Evolutionary conservation across 2,888 invertebrate genomes (phyloP).

Genomic region (Hanleya hanleyi): DNA sequence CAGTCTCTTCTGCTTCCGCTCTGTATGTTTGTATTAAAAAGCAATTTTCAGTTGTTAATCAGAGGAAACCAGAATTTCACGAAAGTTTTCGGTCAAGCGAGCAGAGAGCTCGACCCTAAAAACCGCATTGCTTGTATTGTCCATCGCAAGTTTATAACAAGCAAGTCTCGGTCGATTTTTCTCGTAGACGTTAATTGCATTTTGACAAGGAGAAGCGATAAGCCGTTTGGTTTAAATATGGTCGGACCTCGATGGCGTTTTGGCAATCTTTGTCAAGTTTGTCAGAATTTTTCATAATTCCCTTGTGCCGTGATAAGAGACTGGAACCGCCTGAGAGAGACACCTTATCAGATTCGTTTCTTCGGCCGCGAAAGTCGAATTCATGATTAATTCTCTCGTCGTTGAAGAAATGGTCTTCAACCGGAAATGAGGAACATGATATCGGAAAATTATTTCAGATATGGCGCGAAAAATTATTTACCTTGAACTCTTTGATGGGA

Average conservation of each 20-base stretch:
- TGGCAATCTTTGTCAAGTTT: background rate
- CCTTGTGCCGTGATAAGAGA: background rate
- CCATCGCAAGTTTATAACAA: background rate
- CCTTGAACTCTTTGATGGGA: conserved; percentile 8
- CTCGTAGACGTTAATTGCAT: background rate
- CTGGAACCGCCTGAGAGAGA: background rate
- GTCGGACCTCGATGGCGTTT: background rate
- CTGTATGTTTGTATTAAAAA: no score
- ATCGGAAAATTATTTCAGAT: conserved; percentile 10
- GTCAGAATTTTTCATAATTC: conserved; percentile 4
- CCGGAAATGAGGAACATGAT: conserved; percentile 5
- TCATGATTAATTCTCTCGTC: background rate
- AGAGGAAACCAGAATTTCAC: background rate
- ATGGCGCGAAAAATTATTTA: conserved; percentile 6
- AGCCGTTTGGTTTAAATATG: background rate
- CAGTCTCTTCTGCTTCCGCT: no score
- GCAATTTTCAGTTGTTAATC: no score
- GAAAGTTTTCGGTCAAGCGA: background rate
- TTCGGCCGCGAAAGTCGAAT: background rate
- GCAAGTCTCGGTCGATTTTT: background rate
- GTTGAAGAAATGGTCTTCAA: background rate
- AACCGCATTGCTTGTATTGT: background rate
- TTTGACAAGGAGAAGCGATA: background rate
- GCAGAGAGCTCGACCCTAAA: background rate
- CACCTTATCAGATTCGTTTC: background rate